Base-by-base conservation (phyloP, 1,140 invertebrate genomes). In the Atta colombica region DNA sequence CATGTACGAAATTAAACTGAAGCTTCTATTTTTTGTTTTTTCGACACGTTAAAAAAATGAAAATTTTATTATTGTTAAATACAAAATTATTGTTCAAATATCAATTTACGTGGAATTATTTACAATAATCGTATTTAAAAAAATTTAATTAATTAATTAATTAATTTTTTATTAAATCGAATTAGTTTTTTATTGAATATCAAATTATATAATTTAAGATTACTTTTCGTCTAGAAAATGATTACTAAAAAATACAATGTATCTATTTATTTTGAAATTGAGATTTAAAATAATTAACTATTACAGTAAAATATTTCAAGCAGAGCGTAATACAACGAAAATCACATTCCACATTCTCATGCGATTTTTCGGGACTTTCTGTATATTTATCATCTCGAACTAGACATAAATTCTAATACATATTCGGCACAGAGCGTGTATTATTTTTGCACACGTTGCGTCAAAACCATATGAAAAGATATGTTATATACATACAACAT, bases 371-470 rank as follows among this genome's bases (percentile, higher is more conserved):
- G 18, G 12, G 3, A 6, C 28, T 51, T 21, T 21, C 8, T 66
- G 39, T 66, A 35, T 39, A 68, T 51, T 49, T 16, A 35, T 68
- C 16, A 53, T 55, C n/a, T 66, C 58, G 45, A 31, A 49, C 7
- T 31, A 65, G 4, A 51, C 12, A 53, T 39, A 51, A 68, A 68
- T 80, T 80, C 28, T 21, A 49, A 80, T 53, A 68, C 49, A 35
- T 18, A 14, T 35, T 68, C 45, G 28, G 53, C 63, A 10, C 39
- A 16, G 0, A 14, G 14, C 16, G 16, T 3, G 28, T 35, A 80
- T 80, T 53, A 80, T 55, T 80, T 53, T 53, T 68, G n/a, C 28
- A 68, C 31, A 31, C 53, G 68, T 21, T 31, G 58, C 12, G 66
- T 21, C 25, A 45, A 60, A 58, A 45, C 18, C 63, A 25, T 35